Percentiles rank a stretch among this genome's conserved stretches.
phyloP scores from a whole-genome alignment of 2,797 vertebrate species.

The Bradypodion ventrale region DNA sequence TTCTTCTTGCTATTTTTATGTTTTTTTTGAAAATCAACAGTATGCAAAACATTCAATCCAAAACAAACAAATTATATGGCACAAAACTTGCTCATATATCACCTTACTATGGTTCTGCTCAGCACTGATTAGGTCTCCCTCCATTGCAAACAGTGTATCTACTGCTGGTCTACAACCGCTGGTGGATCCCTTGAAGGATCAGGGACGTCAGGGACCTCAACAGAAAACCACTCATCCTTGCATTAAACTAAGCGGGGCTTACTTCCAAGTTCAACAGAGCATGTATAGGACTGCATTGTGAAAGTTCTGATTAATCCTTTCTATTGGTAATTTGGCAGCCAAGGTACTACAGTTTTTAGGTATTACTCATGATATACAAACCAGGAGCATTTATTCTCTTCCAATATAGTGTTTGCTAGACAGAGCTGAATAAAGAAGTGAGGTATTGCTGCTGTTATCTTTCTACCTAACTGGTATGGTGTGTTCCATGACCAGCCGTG shows the following conservation, averaged over 20 bases:
- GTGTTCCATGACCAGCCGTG: constrained; percentile 77
- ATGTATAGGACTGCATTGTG: background rate
- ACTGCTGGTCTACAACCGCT: too few species aligned
- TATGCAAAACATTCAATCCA: too few species aligned
- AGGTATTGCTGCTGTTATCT: constrained; percentile 81
- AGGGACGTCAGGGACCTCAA: background rate
- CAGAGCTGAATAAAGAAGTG: constrained; percentile 76
- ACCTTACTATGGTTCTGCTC: too few species aligned
- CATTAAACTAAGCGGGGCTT: background rate
- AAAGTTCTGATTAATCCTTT: constrained; percentile 60
- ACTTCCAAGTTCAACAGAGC: background rate
- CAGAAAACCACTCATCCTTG: background rate
- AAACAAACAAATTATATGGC: too few species aligned
- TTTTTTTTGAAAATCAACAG: too few species aligned
- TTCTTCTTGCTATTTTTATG: too few species aligned
- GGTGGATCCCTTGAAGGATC: background rate
- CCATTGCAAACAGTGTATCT: background rate
- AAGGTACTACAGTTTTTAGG: constrained; percentile 63
- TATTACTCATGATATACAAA: constrained; percentile 75
- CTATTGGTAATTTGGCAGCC: constrained; percentile 46
- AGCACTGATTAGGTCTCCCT: too few species aligned
- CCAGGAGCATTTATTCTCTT: constrained; percentile 78
- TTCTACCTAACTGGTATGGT: constrained; percentile 79
- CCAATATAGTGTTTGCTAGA: constrained; percentile 65
- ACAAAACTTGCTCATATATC: too few species aligned